Evolutionary conservation across 2,797 vertebrate species (phyloP), one percentile per base, ranked within the genome.

Genomic region (Pogonophryne albipinna): DNA sequence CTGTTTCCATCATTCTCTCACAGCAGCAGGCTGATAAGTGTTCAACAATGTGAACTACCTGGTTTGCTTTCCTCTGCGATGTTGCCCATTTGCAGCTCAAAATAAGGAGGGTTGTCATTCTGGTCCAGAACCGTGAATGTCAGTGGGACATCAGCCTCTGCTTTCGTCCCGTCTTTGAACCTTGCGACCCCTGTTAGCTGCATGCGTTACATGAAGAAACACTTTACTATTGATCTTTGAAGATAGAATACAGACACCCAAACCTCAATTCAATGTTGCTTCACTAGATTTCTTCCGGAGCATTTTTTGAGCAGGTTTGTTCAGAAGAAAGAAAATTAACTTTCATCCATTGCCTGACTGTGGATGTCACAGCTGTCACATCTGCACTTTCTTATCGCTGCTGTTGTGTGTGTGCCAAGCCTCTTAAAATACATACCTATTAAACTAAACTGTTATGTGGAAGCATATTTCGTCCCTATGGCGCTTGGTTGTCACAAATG

Each of bases 101-200:
- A 96, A 58, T 90, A 88, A 0, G 98, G 98, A 50, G 78, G 0
- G 2, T 97, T 98, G 82, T 99, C 98, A 80, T 99, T 99, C 82
- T 95, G 60, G 78, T 99, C 98, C 8, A 94, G 1, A 69, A 99
- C 92, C 75, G 50, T 90, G 79, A 99, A 79, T 41, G 62, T 71
- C 17, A 99, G 91, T 1, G 96, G 94, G 78, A 99, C 94, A 19
- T 92, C 85, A 0, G 88, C 89, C 86, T 99, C 98, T 6, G 96
- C 87, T 42, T 2, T 0, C 0, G 9, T 16, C 15, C 94, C 93
- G 66, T 94, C 50, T 10, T 0, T 42, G 70, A 61, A 92, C 73
- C 0, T 90, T 5, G 94, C 94, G 0, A 61, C 5, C 10, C 94
- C 95, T 52, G 74, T 91, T 31, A 96, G 77, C 95, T 96, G 68